Conservation (phyloP, 1,140 invertebrate genomes). For the Teleopsis dalmanni region DNA sequence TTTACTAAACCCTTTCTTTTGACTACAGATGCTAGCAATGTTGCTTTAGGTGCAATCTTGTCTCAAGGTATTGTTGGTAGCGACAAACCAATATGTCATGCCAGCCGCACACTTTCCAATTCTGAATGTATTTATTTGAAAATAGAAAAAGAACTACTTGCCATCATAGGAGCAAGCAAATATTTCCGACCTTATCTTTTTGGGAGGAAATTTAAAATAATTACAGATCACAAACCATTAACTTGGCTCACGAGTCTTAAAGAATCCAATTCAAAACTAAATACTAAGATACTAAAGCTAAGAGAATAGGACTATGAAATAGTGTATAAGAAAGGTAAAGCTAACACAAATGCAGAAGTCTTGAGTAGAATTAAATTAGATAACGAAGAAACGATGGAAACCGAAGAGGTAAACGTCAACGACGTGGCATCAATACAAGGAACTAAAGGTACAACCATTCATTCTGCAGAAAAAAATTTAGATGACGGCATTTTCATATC, state of each 20-base stretch:
- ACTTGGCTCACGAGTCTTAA: conserved; percentile 46
- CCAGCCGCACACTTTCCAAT: conserved; percentile 37
- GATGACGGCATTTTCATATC: not conserved
- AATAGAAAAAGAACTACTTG: conserved; percentile 42
- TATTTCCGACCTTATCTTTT: conserved; percentile 47
- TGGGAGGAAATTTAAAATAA: conserved; percentile 45
- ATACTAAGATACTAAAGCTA: conserved; percentile 7
- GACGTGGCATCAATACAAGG: not conserved
- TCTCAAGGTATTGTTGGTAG: conserved; percentile 17
- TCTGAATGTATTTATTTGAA: conserved; percentile 42
- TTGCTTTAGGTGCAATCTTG: too few relatives aligned
- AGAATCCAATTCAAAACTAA: conserved; percentile 35
- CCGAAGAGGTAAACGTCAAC: not conserved
- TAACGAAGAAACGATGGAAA: too few relatives aligned
- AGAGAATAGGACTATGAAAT: conserved; percentile 34
- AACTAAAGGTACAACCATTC: not conserved
- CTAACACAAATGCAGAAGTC: conserved; percentile 3
- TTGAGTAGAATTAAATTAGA: not conserved
- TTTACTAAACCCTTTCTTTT: too few relatives aligned
- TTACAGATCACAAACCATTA: conserved; percentile 49
- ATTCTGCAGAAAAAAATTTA: conserved; percentile 1
- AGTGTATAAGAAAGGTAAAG: too few relatives aligned
- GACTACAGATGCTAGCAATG: too few relatives aligned
- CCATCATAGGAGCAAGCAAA: conserved; percentile 42
- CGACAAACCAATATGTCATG: conserved; percentile 35